phyloP scores from a whole-genome alignment of 2,113 vertebrate species.

The Empidonax traillii region DNA sequence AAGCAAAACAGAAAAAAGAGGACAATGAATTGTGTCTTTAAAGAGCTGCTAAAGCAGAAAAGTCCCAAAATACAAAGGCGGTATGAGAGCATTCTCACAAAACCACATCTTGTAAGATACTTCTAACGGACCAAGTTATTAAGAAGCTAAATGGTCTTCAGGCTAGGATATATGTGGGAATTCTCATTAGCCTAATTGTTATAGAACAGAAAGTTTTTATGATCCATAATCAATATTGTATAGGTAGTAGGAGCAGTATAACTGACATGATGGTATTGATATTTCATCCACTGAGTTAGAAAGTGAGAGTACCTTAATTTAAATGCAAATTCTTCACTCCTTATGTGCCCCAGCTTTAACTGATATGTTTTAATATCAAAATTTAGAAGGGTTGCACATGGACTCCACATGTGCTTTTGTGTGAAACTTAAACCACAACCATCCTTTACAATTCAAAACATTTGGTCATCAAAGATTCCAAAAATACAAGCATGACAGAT shows the following conservation, averaged over 20 bases:
- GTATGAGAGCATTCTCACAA: background rate
- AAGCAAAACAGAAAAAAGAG: background rate
- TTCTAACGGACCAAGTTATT: background rate
- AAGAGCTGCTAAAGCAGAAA: background rate
- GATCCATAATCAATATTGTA: background rate
- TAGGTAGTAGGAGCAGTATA: background rate
- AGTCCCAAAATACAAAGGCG: background rate
- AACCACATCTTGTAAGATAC: background rate
- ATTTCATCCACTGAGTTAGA: background rate
- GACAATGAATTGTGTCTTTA: background rate
- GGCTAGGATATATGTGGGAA: background rate
- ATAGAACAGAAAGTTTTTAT: background rate
- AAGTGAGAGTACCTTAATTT: background rate
- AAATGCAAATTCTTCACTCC: background rate
- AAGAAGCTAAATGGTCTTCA: background rate
- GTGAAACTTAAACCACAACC: background rate
- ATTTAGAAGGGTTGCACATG: background rate
- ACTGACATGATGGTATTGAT: accelerated
- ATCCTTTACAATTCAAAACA: background rate
- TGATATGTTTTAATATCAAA: background rate
- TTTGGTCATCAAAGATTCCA: slow-evolving; percentile 6
- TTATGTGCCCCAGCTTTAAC: background rate
- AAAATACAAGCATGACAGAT: background rate
- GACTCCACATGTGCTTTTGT: background rate
- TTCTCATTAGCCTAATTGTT: background rate